Percentiles rank a stretch among this genome's conserved stretches.
These are phyloP conservation scores for Cyrtodaria siliqua DNA, from an alignment of 2,888 invertebrate species.

Conservation along the genomic window DNA sequence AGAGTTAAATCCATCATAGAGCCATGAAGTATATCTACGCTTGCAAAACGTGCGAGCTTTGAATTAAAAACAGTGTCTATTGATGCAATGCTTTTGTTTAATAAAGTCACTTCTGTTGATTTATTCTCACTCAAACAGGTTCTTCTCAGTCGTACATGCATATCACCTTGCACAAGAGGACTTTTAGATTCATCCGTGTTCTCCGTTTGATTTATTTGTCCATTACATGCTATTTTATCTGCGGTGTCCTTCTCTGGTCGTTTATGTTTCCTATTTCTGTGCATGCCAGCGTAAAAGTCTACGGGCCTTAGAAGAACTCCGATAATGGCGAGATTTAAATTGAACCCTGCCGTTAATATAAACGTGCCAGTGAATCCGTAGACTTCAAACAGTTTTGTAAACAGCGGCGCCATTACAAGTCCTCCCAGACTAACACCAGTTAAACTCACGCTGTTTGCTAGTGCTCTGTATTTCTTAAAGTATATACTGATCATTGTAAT, in stretches of 20 bases:
- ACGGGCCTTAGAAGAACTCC: conserved; percentile 29
- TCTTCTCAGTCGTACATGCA: conserved; percentile 3
- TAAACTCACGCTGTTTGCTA: conserved; percentile 39
- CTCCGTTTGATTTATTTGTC: background rate
- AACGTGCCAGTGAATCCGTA: conserved; percentile 46
- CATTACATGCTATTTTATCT: background rate
- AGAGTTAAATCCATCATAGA: conserved; percentile 32
- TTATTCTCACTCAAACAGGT: conserved; percentile 21
- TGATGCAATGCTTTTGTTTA: background rate
- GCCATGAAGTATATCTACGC: conserved; percentile 29
- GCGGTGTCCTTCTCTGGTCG: background rate
- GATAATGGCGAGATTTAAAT: conserved; percentile 21
- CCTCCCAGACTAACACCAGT: conserved; percentile 37
- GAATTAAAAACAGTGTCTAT: conserved; percentile 16
- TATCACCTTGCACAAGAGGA: background rate
- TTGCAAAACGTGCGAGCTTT: conserved; percentile 30
- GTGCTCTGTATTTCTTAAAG: conserved; percentile 39
- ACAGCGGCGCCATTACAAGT: conserved; percentile 34
- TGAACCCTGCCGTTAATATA: conserved; percentile 35
- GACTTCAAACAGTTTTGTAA: conserved; percentile 39
- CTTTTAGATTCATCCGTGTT: background rate
- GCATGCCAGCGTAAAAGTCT: conserved; percentile 12
- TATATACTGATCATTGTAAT: conserved; percentile 23
- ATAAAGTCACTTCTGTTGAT: background rate
- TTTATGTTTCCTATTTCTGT: background rate